Percentiles rank a stretch among this genome's conserved stretches.
phyloP scores from a whole-genome alignment of 2,888 invertebrate genomes.

The Allolobophora icterica region DNA sequence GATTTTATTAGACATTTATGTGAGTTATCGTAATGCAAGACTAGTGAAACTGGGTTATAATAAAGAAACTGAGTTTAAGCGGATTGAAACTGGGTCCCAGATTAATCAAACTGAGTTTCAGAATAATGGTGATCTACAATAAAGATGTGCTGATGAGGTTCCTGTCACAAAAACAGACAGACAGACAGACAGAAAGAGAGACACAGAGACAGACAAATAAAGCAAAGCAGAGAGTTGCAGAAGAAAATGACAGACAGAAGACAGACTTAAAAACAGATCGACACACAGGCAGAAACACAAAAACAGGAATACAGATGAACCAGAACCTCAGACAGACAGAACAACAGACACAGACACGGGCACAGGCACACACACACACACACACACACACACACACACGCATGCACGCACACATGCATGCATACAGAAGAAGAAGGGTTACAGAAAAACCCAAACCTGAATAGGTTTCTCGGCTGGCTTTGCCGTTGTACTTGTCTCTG shows the following conservation, averaged over 20 bases:
- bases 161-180: too few relatives aligned
- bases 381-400: background rate
- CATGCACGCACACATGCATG: background rate
- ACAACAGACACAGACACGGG: background rate
- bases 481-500: conserved; percentile 54
- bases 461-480: conserved; percentile 52
- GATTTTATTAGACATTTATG: too few relatives aligned
- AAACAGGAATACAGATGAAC: background rate
- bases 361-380: background rate
- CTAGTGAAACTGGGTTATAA: too few relatives aligned
- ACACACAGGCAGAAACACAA: background rate
- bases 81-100: background rate
- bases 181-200: too few relatives aligned
- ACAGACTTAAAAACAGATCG: background rate
- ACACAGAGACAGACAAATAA: too few relatives aligned
- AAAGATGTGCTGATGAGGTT: too few relatives aligned
- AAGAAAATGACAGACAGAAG: background rate
- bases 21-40: too few relatives aligned
- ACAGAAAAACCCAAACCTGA: background rate
- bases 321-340: background rate
- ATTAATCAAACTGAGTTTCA: background rate
- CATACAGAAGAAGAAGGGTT: background rate
- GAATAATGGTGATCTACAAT: background rate
- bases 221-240: too few relatives aligned
- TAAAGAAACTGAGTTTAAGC: background rate